phyloP scores from a whole-genome alignment of 2,888 invertebrate genomes.

The Heliconius ismenius region DNA sequence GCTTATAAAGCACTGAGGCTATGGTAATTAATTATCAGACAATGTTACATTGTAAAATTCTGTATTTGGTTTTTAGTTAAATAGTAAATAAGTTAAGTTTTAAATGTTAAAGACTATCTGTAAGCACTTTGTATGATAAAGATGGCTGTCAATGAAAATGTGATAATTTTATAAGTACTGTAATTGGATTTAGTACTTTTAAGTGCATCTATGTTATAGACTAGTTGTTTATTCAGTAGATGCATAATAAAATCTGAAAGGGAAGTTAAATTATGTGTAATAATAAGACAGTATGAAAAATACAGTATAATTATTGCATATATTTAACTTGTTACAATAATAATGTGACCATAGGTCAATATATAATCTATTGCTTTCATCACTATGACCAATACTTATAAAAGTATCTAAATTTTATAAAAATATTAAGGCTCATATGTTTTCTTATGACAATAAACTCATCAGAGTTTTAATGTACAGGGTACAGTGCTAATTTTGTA shows the following conservation, averaged over 20 bases:
- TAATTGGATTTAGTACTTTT: not conserved
- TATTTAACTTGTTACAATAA: not conserved
- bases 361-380: not conserved
- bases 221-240: not conserved
- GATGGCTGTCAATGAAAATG: not conserved
- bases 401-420: not conserved
- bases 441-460: not conserved
- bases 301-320: not conserved
- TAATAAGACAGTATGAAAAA: constrained; percentile 4
- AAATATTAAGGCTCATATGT: not conserved
- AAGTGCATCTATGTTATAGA: not conserved
- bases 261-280: constrained; percentile 9
- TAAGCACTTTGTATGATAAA: not conserved
- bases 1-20: not conserved
- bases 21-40: not conserved
- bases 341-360: not conserved
- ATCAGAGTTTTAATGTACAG: not conserved
- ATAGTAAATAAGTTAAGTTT: not conserved
- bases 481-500: not conserved
- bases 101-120: not conserved
- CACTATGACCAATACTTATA: not conserved
- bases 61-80: not conserved
- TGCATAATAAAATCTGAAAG: not conserved
- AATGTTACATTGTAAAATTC: constrained; percentile 6
- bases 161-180: constrained; percentile 3